Percentiles rank a stretch among this genome's conserved stretches.
Conservation (phyloP, 2,888 invertebrate genomes). For the Euplagia quadripunctaria region DNA sequence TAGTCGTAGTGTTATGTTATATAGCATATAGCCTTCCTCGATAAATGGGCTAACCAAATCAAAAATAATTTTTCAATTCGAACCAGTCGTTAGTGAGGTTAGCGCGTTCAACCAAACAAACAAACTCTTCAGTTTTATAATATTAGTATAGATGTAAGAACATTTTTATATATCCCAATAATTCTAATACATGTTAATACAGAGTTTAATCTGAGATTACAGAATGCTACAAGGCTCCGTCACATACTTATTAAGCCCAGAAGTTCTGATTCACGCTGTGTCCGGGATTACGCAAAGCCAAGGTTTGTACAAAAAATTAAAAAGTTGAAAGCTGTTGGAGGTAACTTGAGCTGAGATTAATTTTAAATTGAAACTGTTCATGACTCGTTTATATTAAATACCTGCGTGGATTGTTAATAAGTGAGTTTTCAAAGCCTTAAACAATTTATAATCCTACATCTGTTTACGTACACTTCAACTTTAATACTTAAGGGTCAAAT, state of each 20-base stretch:
- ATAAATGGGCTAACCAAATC: too few relatives aligned
- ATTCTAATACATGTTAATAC: conserved; percentile 26
- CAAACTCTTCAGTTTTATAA: too few relatives aligned
- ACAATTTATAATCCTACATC: not conserved
- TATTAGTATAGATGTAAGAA: too few relatives aligned
- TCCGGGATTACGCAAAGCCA: conserved; percentile 39
- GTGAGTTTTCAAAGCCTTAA: not conserved
- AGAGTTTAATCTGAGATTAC: not conserved
- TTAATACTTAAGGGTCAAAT: not conserved
- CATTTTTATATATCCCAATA: not conserved
- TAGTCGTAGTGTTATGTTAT: too few relatives aligned
- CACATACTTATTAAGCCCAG: conserved; percentile 43
- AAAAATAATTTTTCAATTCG: too few relatives aligned
- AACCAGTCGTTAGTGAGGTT: too few relatives aligned
- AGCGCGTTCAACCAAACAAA: too few relatives aligned
- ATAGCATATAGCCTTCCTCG: too few relatives aligned
- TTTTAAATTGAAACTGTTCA: conserved; percentile 24
- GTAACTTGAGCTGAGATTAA: conserved; percentile 42
- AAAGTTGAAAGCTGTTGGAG: conserved; percentile 11
- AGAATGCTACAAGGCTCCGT: not conserved
- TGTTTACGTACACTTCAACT: not conserved
- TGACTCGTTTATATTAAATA: conserved; percentile 9
- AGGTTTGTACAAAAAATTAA: conserved; percentile 30
- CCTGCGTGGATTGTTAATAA: not conserved
- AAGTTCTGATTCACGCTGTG: conserved; percentile 49